Base-by-base conservation (phyloP, 2,888 invertebrate species). In the Synanthedon vespiformis region DNA sequence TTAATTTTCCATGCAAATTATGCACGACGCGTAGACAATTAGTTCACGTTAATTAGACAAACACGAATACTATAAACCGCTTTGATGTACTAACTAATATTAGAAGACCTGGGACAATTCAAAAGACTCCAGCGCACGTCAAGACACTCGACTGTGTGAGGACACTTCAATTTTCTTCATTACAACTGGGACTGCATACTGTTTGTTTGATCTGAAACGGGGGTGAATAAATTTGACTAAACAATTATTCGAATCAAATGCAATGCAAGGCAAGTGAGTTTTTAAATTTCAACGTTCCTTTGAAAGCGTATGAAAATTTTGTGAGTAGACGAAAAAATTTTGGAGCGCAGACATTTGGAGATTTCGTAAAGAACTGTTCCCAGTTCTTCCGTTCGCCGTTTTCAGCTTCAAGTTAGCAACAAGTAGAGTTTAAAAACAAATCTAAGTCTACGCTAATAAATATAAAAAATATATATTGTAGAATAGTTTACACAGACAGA, bases 111-210 rank as follows among this genome's bases (percentile, higher is more conserved):
- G 44, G 52, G 55, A 56, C 53, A 65, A 64, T 63, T 72, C 65
- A 77, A 79, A 79, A 77, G 76, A 73, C 72, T 68, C 65, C 64
- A 13, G 44, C 14, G n/a, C 14, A 44, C n/a, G 44, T 44, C 13
- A 44, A 13, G 44, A 44, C 11, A 44, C 14, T 65, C 65, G 55
- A 56, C 48, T 56, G 18, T 56, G 63, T 52, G 57, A 77, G 68
- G 67, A 54, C 63, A 54, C 80, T 80, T 68, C 70, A 77, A 78
- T 75, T 78, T 77, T 67, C 67, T 68, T 77, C 72, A 72, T 80
- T 80, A 78, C 70, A 64, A 56, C 60, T 61, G 58, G 56, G 62
- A 56, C 57, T 60, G 70, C 67, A 70, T 70, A 72, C 60, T 61
- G 55, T 53, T 55, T 60, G 69, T 70, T 74, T 73, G 70, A 74